Conservation (phyloP, 2,888 invertebrate genomes). For the Ditylenchus weischeri region DNA sequence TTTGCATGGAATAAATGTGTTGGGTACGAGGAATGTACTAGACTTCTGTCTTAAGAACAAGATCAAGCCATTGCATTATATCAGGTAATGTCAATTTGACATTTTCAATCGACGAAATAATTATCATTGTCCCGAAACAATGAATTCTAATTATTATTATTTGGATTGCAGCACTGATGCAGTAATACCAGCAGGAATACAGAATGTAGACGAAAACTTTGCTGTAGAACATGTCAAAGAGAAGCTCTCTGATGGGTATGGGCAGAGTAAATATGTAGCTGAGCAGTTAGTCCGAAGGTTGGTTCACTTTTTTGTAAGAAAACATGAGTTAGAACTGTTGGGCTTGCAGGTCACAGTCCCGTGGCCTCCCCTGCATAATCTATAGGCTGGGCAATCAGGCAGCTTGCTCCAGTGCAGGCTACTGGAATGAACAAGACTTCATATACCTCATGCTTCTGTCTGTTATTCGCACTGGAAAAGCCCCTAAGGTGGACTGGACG, state of each 20-base stretch:
- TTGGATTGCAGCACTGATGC: constrained; percentile 59
- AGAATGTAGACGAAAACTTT: constrained; percentile 56
- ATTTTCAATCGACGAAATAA: too few species aligned
- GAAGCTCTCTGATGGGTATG: constrained; percentile 60
- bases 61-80: constrained; percentile 61
- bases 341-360: constrained; percentile 47
- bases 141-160: too few species aligned
- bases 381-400: constrained; percentile 60
- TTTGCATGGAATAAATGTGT: constrained; percentile 60
- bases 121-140: too few species aligned
- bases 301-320: constrained; percentile 4
- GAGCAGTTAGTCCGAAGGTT: constrained; percentile 59
- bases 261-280: constrained; percentile 62
- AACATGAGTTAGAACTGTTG: not conserved
- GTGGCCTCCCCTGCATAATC: constrained; percentile 60
- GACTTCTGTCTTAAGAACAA: constrained; percentile 61
- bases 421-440: constrained; percentile 61
- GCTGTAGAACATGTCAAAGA: constrained; percentile 48
- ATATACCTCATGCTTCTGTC: constrained; percentile 59
- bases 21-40: constrained; percentile 61
- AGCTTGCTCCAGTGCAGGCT: constrained; percentile 37
- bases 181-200: constrained; percentile 59
- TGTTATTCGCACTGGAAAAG: constrained; percentile 51
- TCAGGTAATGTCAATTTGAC: constrained; percentile 52
- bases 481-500: constrained; percentile 54